Conservation (phyloP, 2,113 vertebrate genomes). For the Syngnathoides biaculeatus region DNA sequence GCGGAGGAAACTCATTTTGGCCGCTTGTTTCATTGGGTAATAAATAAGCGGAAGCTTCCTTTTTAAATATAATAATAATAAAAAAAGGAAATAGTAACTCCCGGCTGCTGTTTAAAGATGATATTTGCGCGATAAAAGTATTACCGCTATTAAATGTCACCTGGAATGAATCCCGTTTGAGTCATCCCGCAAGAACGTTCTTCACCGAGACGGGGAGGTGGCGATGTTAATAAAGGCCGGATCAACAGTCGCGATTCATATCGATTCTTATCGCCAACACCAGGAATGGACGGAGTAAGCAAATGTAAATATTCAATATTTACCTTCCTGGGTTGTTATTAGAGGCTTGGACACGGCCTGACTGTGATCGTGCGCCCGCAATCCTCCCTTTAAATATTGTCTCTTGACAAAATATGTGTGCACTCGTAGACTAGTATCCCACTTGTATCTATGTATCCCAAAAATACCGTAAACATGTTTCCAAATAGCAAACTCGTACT, state of each 20-base stretch:
- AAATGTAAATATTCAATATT: conserved; percentile 82
- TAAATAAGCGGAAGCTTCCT: no score
- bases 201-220: conserved; percentile 56
- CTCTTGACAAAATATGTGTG: conserved; percentile 28
- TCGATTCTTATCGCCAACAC: conserved; percentile 67
- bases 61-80: no score
- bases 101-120: conserved; percentile 17
- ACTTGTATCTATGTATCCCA: conserved; percentile 43
- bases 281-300: conserved; percentile 65
- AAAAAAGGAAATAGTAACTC: conserved; percentile 34
- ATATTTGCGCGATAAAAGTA: conserved; percentile 43
- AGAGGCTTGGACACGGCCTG: conserved; percentile 62
- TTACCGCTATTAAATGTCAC: conserved; percentile 42
- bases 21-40: conserved; percentile 42
- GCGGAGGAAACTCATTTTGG: no score
- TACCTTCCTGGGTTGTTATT: conserved; percentile 73
- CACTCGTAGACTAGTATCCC: conserved; percentile 57
- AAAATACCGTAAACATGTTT: conserved; percentile 3
- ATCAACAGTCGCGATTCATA: conserved; percentile 65
- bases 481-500: conserved; percentile 17
- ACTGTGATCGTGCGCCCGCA: conserved; percentile 47
- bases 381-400: conserved; percentile 33
- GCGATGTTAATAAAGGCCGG: conserved; percentile 65
- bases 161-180: conserved; percentile 41
- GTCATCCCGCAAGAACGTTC: conserved; percentile 7